Base-by-base conservation (phyloP, 2,797 vertebrate genomes). In the Spondyliosoma cantharus region DNA sequence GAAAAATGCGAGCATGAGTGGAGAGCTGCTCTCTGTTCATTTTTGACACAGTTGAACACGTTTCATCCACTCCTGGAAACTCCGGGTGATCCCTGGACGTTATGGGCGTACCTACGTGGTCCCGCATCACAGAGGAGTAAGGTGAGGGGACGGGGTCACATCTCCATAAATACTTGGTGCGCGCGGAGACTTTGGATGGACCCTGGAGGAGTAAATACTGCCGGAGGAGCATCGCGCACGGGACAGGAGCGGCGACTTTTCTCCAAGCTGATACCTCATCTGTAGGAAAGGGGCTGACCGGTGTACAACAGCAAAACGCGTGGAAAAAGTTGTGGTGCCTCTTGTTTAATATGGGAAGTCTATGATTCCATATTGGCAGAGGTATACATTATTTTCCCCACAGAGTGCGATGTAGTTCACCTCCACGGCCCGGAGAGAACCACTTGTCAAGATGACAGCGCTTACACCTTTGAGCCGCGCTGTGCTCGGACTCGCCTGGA, bases 401-500 rank as follows among this genome's bases (percentile, higher is more conserved):
- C 67, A 63, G 46, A 86, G 74, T 82, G 91, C 90, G 71, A 94
- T 94, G 93, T 92, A 94, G 93, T 78, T 91, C 67, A 74, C 37
- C 85, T 56, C 83, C 63, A 27, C 81, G 76, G 65, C 60, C 80
- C 78, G 74, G 17, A 86, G 83, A 91, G 86, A 88, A 89, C 75
- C 81, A 80, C 65, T 79, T 76, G 81, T 85, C 84, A 85, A 88
- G 80, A 94, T 95, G 93, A 92, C 91, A 90, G 91, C 91, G 83
- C 91, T 90, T 62, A 84, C 89, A 71, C 94, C 96, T 93, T 86
- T 95, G 82, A 92, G 84, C 91, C 94, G 95, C 77, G 93, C 94
- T 81, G 88, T 96, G 9, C 86, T 97, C 80, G 96, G 95, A 93
- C 96, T 99, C 59, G 90, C 97, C 76, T 98, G 97, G 96, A 96